phyloP scores from a whole-genome alignment of 2,797 vertebrate genomes.

The Chelonia mydas region DNA sequence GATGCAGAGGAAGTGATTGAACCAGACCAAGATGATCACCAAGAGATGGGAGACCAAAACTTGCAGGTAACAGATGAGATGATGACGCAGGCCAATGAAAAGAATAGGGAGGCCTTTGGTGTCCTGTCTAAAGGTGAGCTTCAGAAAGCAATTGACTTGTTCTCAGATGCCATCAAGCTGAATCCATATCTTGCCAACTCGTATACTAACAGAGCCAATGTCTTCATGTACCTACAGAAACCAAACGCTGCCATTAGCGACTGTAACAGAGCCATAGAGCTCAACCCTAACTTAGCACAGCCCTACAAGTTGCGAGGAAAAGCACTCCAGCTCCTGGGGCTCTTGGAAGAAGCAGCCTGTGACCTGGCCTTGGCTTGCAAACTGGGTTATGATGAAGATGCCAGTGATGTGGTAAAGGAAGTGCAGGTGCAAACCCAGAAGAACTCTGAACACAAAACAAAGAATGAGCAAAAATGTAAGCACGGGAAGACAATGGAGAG shows the following conservation, averaged over 20 bases:
- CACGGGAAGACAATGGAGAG: conserved; percentile 30
- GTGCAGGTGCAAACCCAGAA: conserved; percentile 82
- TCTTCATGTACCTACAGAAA: conserved; percentile 87
- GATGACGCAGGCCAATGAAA: background rate
- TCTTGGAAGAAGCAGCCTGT: conserved; percentile 85
- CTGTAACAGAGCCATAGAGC: conserved; percentile 86
- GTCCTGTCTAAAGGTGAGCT: conserved; percentile 82
- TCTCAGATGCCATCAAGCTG: conserved; percentile 85
- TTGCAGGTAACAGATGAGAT: background rate
- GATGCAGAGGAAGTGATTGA: background rate
- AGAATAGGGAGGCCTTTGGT: background rate
- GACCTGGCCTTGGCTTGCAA: conserved; percentile 88
- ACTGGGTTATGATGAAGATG: conserved; percentile 88
- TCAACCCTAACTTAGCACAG: conserved; percentile 88
- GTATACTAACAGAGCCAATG: conserved; percentile 86
- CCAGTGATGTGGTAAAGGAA: conserved; percentile 85
- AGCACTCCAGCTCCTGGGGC: conserved; percentile 85
- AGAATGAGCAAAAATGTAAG: conserved; percentile 44
- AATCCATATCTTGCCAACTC: conserved; percentile 83
- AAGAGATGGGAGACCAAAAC: background rate
- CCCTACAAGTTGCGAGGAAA: conserved; percentile 88
- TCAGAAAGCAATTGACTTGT: conserved; percentile 84
- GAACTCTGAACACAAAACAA: conserved; percentile 53
- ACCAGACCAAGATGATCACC: background rate
- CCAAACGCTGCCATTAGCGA: conserved; percentile 86